A percentile compares a stretch with the other conserved stretches of the same genome.
Evolutionary conservation across 2,888 invertebrate species (phyloP).

Genomic region (Octonoba sinensis): DNA sequence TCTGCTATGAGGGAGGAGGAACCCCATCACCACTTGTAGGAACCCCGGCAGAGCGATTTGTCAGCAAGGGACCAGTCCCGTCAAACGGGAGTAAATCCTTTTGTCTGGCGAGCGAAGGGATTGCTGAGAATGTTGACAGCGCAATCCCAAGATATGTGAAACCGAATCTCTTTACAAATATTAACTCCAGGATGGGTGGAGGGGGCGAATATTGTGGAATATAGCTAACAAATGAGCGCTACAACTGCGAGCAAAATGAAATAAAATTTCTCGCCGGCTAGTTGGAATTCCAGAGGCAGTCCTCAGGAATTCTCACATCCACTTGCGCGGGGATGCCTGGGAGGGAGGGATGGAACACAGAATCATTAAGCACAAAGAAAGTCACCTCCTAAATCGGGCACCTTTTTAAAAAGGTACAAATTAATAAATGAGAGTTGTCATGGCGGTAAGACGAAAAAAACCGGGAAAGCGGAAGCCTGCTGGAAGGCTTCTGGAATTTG

Average conservation of each 20-base stretch:
- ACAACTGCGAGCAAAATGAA: conserved; percentile 35
- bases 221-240: conserved; percentile 36
- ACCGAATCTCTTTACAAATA: conserved; percentile 23
- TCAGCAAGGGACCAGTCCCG: no score
- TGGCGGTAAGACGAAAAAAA: not conserved
- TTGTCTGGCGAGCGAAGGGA: no score
- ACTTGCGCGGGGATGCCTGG: not conserved
- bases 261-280: conserved; percentile 40
- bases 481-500: conserved; percentile 37
- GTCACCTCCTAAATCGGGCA: conserved; percentile 43
- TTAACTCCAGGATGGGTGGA: conserved; percentile 14
- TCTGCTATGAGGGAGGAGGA: no score
- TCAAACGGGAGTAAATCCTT: no score
- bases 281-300: conserved; percentile 47
- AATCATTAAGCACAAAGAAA: conserved; percentile 59
- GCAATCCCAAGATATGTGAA: conserved; percentile 31
- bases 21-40: no score
- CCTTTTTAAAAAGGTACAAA: conserved; percentile 62
- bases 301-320: conserved; percentile 26
- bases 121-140: no score
- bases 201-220: not conserved
- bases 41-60: no score
- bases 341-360: conserved; percentile 2
- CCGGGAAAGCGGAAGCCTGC: not conserved
- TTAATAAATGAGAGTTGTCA: conserved; percentile 52